Percentiles rank a stretch among this genome's conserved stretches.
These are phyloP conservation scores for Sebastes fasciatus DNA, from an alignment of 2,113 vertebrate species.

Conservation along the genomic window DNA sequence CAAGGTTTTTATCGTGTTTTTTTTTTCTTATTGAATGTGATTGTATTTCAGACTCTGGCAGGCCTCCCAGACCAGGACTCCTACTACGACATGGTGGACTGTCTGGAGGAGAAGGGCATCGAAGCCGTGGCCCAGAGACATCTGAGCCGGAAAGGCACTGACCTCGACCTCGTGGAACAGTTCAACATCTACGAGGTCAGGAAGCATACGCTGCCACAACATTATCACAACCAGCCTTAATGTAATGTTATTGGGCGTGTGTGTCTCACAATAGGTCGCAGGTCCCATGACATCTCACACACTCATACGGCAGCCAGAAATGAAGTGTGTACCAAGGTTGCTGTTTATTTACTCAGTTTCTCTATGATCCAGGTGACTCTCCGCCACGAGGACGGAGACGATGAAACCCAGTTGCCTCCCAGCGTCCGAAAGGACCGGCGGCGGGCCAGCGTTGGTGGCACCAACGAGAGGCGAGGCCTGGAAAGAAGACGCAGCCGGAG, in stretches of 20 bases:
- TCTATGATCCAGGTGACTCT: slow-evolving; percentile 85
- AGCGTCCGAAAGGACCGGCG: slow-evolving; percentile 88
- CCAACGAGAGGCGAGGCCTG: slow-evolving; percentile 82
- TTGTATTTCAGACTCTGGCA: slow-evolving; percentile 87
- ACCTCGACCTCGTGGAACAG: slow-evolving; percentile 95
- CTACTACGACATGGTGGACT: slow-evolving; percentile 97
- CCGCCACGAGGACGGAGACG: slow-evolving; percentile 92
- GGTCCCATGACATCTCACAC: background rate
- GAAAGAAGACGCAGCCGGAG: slow-evolving; percentile 94
- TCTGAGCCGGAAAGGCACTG: slow-evolving; percentile 93
- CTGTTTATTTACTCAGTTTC: background rate
- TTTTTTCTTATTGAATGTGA: background rate
- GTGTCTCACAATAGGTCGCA: background rate
- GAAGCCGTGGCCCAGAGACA: slow-evolving; percentile 91
- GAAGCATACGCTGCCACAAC: background rate
- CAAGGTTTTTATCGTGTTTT: background rate
- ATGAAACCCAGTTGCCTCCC: slow-evolving; percentile 84
- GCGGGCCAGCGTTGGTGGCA: slow-evolving; percentile 89
- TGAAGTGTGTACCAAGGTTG: background rate
- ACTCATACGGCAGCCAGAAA: background rate
- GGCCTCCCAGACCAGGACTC: slow-evolving; percentile 96
- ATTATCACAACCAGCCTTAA: background rate
- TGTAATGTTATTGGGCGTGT: background rate
- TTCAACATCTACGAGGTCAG: slow-evolving; percentile 97
- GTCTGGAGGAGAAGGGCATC: slow-evolving; percentile 95